Evolutionary conservation across 2,797 vertebrate genomes (phyloP), one percentile per base, ranked within the genome.

Genomic region (Rhynchotus rufescens): DNA sequence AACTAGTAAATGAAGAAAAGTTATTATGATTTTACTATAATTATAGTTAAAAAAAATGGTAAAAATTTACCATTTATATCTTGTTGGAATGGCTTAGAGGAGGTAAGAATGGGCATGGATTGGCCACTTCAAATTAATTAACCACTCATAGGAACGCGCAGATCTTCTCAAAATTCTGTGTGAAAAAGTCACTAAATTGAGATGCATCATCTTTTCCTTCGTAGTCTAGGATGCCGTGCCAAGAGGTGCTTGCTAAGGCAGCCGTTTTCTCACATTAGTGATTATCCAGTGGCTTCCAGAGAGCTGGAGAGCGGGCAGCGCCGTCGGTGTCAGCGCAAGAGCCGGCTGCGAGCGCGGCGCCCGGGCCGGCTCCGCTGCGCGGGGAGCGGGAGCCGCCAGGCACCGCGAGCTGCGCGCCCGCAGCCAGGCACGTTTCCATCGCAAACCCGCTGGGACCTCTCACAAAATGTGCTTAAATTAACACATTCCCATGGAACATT

Each of bases 191-290:
- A 47, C 93, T 80, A 69, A 12, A 71, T 88, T 86, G 78, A 76
- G n/a, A 69, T 85, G 56, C 57, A n/a, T 88, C 86, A 34, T 84
- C 62, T 95, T 83, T 69, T 75, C 40, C 61, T 80, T 92, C n/a
- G 5, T 32, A 38, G 12, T 23, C 20, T 5, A 30, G 92, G 64
- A n/a, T 14, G 1, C 3, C 28, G n/a, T 44, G 17, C 36, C 0
- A 34, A 88, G 87, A 34, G 4, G 34, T 6, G 20, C 23, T 36
- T 25, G 1, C 28, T 38, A 25, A 5, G 54, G 13, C 38, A 52
- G 40, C 47, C 5, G 1, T 19, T 26, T 12, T 45, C 49, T 64
- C 17, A 7, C 67, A 77, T 42, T 17, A 9, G 47, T 21, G 22
- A 30, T 4, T 72, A 34, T 19, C 57, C 32, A 59, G 9, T 7